Conservation (phyloP, 2,888 invertebrate genomes). For the Actias luna region DNA sequence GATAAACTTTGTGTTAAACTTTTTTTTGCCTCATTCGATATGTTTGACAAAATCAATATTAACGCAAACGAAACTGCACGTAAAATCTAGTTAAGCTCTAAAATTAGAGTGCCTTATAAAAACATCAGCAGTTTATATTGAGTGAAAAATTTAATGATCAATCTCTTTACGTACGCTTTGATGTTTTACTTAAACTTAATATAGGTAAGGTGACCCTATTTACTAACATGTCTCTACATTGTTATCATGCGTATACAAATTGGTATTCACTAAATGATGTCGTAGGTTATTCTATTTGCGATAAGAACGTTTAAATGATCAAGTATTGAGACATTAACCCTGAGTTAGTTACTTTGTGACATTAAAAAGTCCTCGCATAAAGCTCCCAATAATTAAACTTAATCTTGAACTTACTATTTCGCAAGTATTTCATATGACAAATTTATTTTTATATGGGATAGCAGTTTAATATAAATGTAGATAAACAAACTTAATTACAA, state of each 20-base stretch:
- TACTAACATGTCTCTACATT: too few species aligned
- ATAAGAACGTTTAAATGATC: neutral
- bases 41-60: too few species aligned
- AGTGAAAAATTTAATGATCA: too few species aligned
- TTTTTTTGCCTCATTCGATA: too few species aligned
- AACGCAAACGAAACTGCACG: too few species aligned
- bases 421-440: neutral
- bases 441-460: neutral
- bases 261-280: neutral
- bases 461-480: neutral
- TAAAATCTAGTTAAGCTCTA: too few species aligned
- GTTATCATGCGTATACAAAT: neutral
- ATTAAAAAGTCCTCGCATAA: neutral
- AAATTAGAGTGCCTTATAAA: too few species aligned
- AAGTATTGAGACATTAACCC: neutral
- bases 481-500: neutral
- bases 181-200: too few species aligned
- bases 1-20: too few species aligned
- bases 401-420: neutral
- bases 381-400: constrained; percentile 21
- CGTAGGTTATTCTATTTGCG: neutral
- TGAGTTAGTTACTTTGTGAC: neutral
- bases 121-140: too few species aligned
- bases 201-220: too few species aligned
- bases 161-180: too few species aligned